A percentile compares a stretch with the other conserved stretches of the same genome.
phyloP scores from a whole-genome alignment of 2,888 invertebrate genomes.

The Lottia gigantea region DNA sequence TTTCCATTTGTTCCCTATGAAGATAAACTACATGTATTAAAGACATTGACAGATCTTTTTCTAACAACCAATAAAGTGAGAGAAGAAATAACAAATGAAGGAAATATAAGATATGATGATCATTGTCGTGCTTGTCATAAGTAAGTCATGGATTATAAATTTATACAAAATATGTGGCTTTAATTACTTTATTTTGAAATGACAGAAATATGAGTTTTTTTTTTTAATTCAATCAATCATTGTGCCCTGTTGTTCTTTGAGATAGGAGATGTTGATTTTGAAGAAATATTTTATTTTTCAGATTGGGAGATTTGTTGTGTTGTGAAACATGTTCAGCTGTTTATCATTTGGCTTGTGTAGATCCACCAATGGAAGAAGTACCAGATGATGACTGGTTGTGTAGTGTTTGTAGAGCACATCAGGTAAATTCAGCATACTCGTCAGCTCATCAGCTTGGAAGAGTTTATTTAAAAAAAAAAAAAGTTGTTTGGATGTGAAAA shows the following conservation, averaged over 20 bases:
- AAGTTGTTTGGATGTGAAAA: background rate
- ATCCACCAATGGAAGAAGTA: slow-evolving; percentile 92
- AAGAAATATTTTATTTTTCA: slow-evolving; percentile 29
- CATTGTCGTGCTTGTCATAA: slow-evolving; percentile 68
- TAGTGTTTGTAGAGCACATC: slow-evolving; percentile 90
- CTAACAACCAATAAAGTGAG: slow-evolving; percentile 91
- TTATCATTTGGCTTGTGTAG: slow-evolving; percentile 95
- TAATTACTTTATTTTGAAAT: too few species aligned
- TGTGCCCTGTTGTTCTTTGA: too few species aligned
- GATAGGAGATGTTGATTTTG: too few species aligned
- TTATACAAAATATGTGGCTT: too few species aligned
- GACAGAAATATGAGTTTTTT: too few species aligned
- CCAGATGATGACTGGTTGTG: slow-evolving; percentile 99
- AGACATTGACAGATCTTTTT: slow-evolving; percentile 94
- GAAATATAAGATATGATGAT: slow-evolving; percentile 72
- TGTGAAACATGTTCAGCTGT: slow-evolving; percentile 99
- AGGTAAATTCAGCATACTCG: slow-evolving; percentile 70
- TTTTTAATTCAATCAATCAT: too few species aligned
- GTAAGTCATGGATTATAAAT: slow-evolving; percentile 40
- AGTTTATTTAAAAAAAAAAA: background rate
- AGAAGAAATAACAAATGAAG: slow-evolving; percentile 93
- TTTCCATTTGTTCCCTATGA: slow-evolving; percentile 62
- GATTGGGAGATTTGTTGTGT: slow-evolving; percentile 87
- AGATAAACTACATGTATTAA: slow-evolving; percentile 71
- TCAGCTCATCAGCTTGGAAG: background rate